phyloP scores from a whole-genome alignment of 2,797 vertebrate species.

The Sylvia borin region DNA sequence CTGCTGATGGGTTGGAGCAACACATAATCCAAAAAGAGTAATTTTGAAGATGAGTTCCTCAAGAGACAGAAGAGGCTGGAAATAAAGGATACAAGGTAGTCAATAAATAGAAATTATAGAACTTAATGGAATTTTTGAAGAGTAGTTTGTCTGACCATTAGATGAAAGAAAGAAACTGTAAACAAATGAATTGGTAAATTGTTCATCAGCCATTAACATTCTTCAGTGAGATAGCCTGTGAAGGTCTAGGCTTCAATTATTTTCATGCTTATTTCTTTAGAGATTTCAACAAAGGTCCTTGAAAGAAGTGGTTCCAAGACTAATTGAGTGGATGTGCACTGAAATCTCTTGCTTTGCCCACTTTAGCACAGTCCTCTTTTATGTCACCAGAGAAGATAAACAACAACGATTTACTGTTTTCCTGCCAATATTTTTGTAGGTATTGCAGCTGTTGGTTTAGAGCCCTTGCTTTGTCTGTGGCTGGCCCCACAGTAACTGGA shows the following conservation, averaged over 20 bases:
- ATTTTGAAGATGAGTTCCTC: conserved; percentile 10
- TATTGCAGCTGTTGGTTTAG: neutral
- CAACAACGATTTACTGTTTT: neutral
- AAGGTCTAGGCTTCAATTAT: neutral
- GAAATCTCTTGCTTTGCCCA: neutral
- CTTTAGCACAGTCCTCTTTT: neutral
- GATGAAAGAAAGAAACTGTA: neutral
- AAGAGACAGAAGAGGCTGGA: neutral
- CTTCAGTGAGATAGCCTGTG: neutral
- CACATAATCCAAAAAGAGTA: neutral
- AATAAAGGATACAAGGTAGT: neutral
- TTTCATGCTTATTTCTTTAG: neutral
- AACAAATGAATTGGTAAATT: neutral
- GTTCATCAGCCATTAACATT: neutral
- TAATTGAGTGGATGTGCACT: neutral
- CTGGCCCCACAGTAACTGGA: neutral
- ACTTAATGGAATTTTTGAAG: conserved; percentile 4
- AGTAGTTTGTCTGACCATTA: neutral
- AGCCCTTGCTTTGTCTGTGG: neutral
- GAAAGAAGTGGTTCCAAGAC: neutral
- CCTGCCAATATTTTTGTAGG: neutral
- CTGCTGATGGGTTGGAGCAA: neutral
- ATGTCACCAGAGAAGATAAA: neutral
- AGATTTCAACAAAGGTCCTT: neutral
- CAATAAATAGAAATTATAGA: conserved; percentile 15